Conservation (phyloP, 2,113 vertebrate species). For the Limnothrissa miodon region DNA sequence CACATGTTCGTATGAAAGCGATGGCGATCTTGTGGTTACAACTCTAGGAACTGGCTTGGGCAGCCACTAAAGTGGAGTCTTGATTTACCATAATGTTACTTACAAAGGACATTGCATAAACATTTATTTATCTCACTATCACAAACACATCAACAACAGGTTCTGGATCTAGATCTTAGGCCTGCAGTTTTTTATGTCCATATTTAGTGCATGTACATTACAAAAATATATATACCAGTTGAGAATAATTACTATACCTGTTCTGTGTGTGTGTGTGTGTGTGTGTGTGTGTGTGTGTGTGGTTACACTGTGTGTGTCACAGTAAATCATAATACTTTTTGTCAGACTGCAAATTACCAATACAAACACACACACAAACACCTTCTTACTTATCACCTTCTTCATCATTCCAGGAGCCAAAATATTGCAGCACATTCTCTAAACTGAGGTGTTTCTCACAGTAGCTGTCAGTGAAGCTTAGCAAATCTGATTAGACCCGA, state of each 20-base stretch:
- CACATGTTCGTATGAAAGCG: slow-evolving; percentile 16
- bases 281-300: too few species aligned
- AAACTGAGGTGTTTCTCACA: slow-evolving; percentile 44
- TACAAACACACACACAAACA: too few species aligned
- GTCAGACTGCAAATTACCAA: too few species aligned
- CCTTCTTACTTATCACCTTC: background rate
- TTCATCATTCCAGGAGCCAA: background rate
- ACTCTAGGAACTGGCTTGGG: background rate
- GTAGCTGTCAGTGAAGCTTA: slow-evolving; percentile 42
- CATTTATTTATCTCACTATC: too few species aligned
- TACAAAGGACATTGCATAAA: background rate
- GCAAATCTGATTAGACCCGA: slow-evolving; percentile 58
- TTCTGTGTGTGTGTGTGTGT: background rate
- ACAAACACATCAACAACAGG: background rate
- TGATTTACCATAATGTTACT: background rate
- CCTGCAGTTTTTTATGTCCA: too few species aligned
- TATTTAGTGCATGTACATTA: too few species aligned
- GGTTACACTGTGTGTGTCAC: too few species aligned
- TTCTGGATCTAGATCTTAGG: background rate
- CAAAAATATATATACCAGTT: too few species aligned
- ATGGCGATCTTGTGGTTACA: background rate
- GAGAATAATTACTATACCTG: too few species aligned
- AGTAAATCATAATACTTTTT: background rate
- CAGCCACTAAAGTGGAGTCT: too few species aligned
- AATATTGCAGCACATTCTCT: background rate